Evolutionary conservation across 2,888 invertebrate genomes (phyloP), one percentile per base, ranked within the genome.

Genomic region (Melanostoma scalare): DNA sequence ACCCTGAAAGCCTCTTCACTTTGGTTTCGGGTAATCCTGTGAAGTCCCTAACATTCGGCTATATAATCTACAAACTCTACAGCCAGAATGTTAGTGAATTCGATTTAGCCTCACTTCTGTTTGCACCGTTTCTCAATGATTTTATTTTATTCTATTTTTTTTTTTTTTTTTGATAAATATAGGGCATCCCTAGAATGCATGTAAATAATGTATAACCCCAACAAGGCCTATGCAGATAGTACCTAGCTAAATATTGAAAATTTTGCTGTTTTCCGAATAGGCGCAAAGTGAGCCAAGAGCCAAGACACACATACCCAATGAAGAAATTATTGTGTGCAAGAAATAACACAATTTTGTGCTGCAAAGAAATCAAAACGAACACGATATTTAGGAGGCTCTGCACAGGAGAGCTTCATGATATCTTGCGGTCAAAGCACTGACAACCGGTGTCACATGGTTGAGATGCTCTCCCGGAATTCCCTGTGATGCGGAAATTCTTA

Each of bases 401-500:
- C 72, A 81, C 56, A 61, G 48, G 55, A 72, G 72, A 58, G 61
- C 60, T 67, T 38, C 33, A 56, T 71, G 61, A 81, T 81, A 76
- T 67, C 81, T 81, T 81, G 81, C 81, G 81, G 81, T 81, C 72
- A 72, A 72, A 67, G 76, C 71, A 81, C 72, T 81, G 81, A 81
- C 77, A 81, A 81, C 81, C 81, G 72, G 81, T 81, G 77, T 81
- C 81, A 81, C 81, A 81, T 81, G 81, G 81, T 33, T 68, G 81
- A 71, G 72, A 81, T 81, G 72, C 81, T 81, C 77, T 81, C 81
- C 81, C 72, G 81, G 81, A 82, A 82, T 78, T 82, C 68, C 78
- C 77, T 73, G 73, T 82, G 73, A 82, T 82, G 82, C 82, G 82
- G 82, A 82, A 82, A 78, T 82, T 82, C 73, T 56, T 78, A 78